phyloP scores from a whole-genome alignment of 2,113 vertebrate species.

The Apistogramma diplotaenia region DNA sequence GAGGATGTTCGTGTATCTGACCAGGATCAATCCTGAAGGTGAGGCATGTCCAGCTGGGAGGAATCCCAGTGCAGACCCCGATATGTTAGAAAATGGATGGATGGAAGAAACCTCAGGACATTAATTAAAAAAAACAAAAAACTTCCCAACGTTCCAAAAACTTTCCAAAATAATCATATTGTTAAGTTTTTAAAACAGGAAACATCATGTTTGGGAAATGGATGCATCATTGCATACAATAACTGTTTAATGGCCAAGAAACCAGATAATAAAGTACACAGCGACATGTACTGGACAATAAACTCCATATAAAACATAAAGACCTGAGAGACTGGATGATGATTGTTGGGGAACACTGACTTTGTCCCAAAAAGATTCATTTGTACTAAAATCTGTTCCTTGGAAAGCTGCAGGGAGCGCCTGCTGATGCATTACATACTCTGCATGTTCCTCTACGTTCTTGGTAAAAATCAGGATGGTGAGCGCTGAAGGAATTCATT shows the following conservation, averaged over 20 bases:
- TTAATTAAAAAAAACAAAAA: too few relatives aligned
- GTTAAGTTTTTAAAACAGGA: too few relatives aligned
- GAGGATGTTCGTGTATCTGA: neutral
- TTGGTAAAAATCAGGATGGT: neutral
- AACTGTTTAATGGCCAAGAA: accelerated
- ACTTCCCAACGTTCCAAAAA: too few relatives aligned
- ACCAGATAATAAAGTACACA: neutral
- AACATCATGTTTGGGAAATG: too few relatives aligned
- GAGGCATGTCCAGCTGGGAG: neutral
- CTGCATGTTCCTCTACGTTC: neutral
- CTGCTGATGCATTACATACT: neutral
- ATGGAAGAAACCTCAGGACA: neutral
- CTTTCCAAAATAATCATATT: too few relatives aligned
- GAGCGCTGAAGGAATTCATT: neutral
- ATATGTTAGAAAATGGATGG: too few relatives aligned
- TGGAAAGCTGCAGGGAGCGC: neutral
- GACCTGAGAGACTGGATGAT: too few relatives aligned
- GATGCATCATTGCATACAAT: neutral
- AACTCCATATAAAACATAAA: neutral
- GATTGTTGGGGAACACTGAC: too few relatives aligned
- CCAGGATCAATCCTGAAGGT: neutral
- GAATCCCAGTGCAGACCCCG: neutral
- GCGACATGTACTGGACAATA: neutral
- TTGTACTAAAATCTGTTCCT: neutral
- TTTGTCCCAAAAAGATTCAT: neutral